Base-by-base conservation (phyloP, 2,888 invertebrate species). In the Crocallis elinguaria region DNA sequence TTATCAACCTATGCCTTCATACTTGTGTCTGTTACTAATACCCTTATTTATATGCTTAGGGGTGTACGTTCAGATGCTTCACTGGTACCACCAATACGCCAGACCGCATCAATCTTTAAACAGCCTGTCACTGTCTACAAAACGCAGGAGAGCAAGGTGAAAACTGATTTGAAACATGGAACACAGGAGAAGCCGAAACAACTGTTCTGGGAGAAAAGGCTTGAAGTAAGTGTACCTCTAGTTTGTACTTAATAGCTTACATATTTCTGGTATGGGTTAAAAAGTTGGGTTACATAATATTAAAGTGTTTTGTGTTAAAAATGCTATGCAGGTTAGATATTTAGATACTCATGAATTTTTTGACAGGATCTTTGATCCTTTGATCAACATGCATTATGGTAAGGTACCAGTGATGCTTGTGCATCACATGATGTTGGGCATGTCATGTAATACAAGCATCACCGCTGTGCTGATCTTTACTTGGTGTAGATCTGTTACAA, bases 91-190 rank as follows among this genome's bases (percentile, higher is more conserved):
- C 99, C 99, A 1, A 98, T 99, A 57, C 93, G 99, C 35, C 99
- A 99, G 90, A 99, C 99, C 0, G 98, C 99, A 0, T 98, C 98
- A 1, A 99, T 99, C 75, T 99, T 99, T 84, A 99, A 99, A 79
- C 99, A 99, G 81, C 99, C 99, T 0, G 99, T 99, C 0, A 99
- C 99, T 0, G 96, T 99, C 3, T 95, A 98, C 71, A 96, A 97
- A 81, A 98, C 96, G 19, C 97, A 96, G 80, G 97, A 98, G 77
- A 96, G 97, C 72, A 96, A 96, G 89, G 96, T 97, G 9, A 97
- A 97, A 84, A 93, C 94, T 4, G 98, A 98, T 73, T 93, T 97
- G 64, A 98, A 98, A 85, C 97, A 97, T 85, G 97, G 97, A 19
- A 95, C 95, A 50, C 98, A 97, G 83, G 98, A 98, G 73, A 98